Evolutionary conservation across 2,113 vertebrate species (phyloP).

Genomic region (Gila orcuttii): DNA sequence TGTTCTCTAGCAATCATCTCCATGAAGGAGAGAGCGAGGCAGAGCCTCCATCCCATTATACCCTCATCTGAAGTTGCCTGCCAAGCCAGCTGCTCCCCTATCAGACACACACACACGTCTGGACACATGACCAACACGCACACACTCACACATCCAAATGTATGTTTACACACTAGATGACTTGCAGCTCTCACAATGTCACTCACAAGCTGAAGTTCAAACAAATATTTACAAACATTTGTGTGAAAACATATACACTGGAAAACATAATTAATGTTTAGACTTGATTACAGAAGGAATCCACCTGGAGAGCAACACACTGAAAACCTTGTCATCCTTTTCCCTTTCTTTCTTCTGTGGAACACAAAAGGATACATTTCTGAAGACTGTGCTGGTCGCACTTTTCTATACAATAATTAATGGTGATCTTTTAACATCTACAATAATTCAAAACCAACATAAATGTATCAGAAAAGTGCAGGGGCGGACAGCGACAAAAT

Average conservation of each 20-base stretch:
- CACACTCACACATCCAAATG: slow-evolving; percentile 33
- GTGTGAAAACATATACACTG: slow-evolving; percentile 6
- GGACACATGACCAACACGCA: slow-evolving; percentile 31
- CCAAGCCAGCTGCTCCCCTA: slow-evolving; percentile 61
- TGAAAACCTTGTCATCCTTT: not conserved
- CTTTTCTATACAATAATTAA: not conserved
- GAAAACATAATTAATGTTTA: not conserved
- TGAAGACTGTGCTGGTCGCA: not conserved
- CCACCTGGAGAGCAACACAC: not conserved
- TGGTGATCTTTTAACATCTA: not conserved
- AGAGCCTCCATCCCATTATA: slow-evolving; percentile 65
- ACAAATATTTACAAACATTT: slow-evolving; percentile 14
- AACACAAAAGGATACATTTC: not conserved
- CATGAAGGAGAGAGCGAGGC: slow-evolving; percentile 53
- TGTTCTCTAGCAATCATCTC: slow-evolving; percentile 62
- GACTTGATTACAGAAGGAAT: not conserved
- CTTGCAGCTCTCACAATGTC: slow-evolving; percentile 25
- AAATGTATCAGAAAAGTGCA: not conserved
- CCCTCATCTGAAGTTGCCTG: slow-evolving; percentile 59
- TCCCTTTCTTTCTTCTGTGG: not conserved
- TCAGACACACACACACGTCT: slow-evolving; percentile 50
- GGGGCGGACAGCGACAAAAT: no score
- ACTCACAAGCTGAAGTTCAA: slow-evolving; percentile 21
- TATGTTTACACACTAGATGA: slow-evolving; percentile 27
- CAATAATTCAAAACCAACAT: not conserved